A percentile compares a stretch with the other conserved stretches of the same genome.
phyloP scores from a whole-genome alignment of 2,888 invertebrate genomes.

The Hyles lineata region DNA sequence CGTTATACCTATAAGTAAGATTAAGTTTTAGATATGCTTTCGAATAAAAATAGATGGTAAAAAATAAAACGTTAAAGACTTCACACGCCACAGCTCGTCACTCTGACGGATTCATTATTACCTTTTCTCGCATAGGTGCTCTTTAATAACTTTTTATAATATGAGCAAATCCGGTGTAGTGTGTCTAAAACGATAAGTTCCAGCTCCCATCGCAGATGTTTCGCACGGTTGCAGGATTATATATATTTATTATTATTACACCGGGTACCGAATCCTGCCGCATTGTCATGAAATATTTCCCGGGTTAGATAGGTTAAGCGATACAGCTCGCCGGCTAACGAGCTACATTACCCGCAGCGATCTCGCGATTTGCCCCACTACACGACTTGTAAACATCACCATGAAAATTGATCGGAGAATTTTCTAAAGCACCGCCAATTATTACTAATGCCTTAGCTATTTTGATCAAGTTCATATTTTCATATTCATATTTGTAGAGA shows the following conservation, averaged over 20 bases:
- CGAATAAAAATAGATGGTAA: too few species aligned
- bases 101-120: slow-evolving; percentile 2
- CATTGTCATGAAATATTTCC: slow-evolving; percentile 35
- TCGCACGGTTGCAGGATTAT: not conserved
- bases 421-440: not conserved
- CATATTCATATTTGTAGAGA: not conserved
- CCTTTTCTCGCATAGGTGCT: not conserved
- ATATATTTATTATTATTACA: not conserved
- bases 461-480: not conserved
- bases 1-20: too few species aligned
- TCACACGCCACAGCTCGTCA: not conserved
- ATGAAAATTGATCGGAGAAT: slow-evolving; percentile 24
- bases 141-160: slow-evolving; percentile 1
- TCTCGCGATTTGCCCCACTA: slow-evolving; percentile 26
- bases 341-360: slow-evolving; percentile 46
- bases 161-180: not conserved
- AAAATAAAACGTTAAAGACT: not conserved
- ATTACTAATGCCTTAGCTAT: not conserved
- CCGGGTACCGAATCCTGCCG: not conserved
- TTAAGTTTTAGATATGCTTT: too few species aligned
- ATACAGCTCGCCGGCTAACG: slow-evolving; percentile 60
- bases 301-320: slow-evolving; percentile 60
- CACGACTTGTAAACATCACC: slow-evolving; percentile 22
- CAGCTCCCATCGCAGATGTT: slow-evolving; percentile 4
- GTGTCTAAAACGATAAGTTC: slow-evolving; percentile 10